A percentile compares a stretch with the other conserved stretches of the same genome.
Conservation (phyloP, 2,113 vertebrate species). For the Leiothrix lutea region DNA sequence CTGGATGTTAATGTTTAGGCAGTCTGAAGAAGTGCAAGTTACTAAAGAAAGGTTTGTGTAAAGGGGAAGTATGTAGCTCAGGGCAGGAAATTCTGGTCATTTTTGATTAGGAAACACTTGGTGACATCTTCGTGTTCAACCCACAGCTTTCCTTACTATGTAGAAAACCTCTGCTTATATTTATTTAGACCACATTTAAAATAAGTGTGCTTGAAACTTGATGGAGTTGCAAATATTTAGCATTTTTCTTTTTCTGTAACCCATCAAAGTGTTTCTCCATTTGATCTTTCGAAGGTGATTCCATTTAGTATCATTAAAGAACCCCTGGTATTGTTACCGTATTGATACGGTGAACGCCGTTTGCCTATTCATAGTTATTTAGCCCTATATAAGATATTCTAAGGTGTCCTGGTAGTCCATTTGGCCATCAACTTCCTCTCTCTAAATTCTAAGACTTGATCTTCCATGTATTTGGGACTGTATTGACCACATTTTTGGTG, state of each 20-base stretch:
- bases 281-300: neutral
- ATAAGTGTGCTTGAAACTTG: neutral
- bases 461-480: neutral
- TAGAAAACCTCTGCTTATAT: neutral
- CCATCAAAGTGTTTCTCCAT: neutral
- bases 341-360: rapidly evolving
- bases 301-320: neutral
- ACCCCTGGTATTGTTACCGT: neutral
- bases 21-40: neutral
- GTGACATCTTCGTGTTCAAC: neutral
- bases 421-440: neutral
- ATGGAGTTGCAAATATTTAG: neutral
- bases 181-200: neutral
- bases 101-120: neutral
- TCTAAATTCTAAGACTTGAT: neutral
- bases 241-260: neutral
- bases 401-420: neutral
- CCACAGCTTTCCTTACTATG: neutral
- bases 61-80: neutral
- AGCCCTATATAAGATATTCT: neutral
- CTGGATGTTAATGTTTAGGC: too few species aligned
- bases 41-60: neutral
- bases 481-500: neutral
- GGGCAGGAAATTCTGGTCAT: neutral
- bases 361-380: neutral